Base-by-base conservation (phyloP, 2,888 invertebrate species). In the Oxystoma pomonae region DNA sequence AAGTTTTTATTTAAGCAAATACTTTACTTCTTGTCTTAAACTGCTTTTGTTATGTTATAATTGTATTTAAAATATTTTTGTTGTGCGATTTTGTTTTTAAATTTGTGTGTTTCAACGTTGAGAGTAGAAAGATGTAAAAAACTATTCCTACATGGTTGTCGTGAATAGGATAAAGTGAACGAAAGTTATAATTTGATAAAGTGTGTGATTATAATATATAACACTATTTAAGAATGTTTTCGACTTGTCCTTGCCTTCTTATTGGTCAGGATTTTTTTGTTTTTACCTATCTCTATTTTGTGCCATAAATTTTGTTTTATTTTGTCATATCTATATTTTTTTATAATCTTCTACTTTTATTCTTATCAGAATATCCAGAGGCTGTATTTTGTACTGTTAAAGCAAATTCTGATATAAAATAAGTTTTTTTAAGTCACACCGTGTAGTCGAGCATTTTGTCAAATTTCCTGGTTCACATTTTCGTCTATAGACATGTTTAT, bases 371-470 rank as follows among this genome's bases (percentile, higher is more conserved):
- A 35, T 35, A 35, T 35, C 12, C 12, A 35, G 35, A 35, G 16
- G 53, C 18, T 53, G 16, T 53, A 53, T 53, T 53, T 53, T 50
- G 50, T 50, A 50, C 53, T 53, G 5, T 12, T 35, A 3, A 35
- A 35, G 12, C 12, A 35, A 35, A 35, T 35, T 35, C 35, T 35
- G 35, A 35, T 35, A 53, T 17, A 5, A 53, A 17, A 53, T 53
- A 53, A 53, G 7, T 53, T 53, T 53, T n/a, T 53, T 19, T 53
- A 16, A 16, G 53, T 35, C 35, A 35, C 35, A n/a, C 71, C 69
- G 70, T 72, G 73, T 75, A 77, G 77, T 78, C 79, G 77, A 75
- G 78, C 78, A 78, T 79, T 80, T 78, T 79, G 78, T 80, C 79
- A 80, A 78, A 75, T 77, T 79, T 73, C 71, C 71, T 75, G 75